Conservation (phyloP, 2,113 vertebrate species). For the Ochotona princeps region DNA sequence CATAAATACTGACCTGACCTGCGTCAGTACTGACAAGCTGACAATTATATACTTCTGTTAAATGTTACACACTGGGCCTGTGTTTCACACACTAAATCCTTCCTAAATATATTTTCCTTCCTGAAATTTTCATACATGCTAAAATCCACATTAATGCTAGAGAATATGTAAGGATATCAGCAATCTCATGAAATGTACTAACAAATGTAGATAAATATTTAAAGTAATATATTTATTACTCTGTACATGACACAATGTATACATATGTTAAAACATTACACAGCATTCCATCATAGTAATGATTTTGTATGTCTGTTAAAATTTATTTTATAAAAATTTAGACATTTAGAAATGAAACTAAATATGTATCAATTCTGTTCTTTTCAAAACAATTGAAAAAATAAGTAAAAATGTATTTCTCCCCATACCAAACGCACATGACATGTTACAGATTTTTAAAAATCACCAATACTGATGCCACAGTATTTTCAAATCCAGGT, state of each 20-base stretch:
- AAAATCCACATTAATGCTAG: background rate
- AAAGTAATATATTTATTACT: too few relatives aligned
- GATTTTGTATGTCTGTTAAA: too few relatives aligned
- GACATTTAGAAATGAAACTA: too few relatives aligned
- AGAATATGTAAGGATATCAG: background rate
- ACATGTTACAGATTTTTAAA: background rate
- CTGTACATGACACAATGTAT: too few relatives aligned
- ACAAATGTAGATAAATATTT: too few relatives aligned
- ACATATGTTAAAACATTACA: too few relatives aligned
- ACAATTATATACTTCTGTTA: background rate
- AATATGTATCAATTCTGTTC: too few relatives aligned
- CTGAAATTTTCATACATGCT: background rate
- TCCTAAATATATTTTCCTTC: background rate
- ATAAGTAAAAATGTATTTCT: background rate
- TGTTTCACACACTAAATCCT: background rate
- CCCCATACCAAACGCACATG: background rate
- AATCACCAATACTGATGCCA: background rate
- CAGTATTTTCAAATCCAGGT: background rate
- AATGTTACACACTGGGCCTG: background rate
- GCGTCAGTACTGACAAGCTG: background rate
- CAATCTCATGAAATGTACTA: background rate
- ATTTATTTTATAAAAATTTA: too few relatives aligned
- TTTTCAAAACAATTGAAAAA: too few relatives aligned
- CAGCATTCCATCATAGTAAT: too few relatives aligned
- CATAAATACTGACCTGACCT: background rate